phyloP scores from a whole-genome alignment of 2,113 vertebrate genomes.

The Tychaedon coryphoeus region DNA sequence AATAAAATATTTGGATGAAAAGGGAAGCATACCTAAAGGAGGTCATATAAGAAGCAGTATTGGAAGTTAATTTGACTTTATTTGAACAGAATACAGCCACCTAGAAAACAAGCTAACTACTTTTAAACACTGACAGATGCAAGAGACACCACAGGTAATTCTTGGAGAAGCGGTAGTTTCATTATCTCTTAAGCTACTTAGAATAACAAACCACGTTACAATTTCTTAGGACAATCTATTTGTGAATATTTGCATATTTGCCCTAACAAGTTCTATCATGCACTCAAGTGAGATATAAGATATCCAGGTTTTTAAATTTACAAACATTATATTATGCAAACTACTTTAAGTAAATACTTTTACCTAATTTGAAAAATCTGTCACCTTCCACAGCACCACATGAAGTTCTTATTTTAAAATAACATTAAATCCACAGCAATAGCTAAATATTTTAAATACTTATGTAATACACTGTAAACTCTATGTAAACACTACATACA shows the following conservation, averaged over 20 bases:
- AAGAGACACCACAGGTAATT: conserved; percentile 19
- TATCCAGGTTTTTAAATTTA: neutral
- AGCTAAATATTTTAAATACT: conserved; percentile 18
- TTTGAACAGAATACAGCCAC: conserved; percentile 3
- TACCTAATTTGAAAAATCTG: conserved; percentile 14
- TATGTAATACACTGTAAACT: neutral
- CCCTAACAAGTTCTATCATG: neutral
- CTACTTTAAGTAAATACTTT: neutral
- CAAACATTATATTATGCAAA: conserved; percentile 2
- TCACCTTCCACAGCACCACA: conserved; percentile 33
- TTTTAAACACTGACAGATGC: neutral
- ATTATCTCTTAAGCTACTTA: neutral
- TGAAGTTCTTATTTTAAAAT: conserved; percentile 18
- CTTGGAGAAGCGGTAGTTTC: neutral
- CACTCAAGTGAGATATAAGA: conserved; percentile 14
- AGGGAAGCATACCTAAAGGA: neutral
- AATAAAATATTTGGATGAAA: neutral
- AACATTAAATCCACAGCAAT: neutral
- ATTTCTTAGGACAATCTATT: neutral
- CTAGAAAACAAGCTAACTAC: conserved; percentile 36
- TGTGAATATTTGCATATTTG: neutral
- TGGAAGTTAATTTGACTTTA: neutral
- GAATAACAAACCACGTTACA: conserved; percentile 8
- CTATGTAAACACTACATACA: neutral
- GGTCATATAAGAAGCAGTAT: neutral